A percentile compares a stretch with the other conserved stretches of the same genome.
Evolutionary conservation across 2,797 vertebrate species (phyloP).

Genomic region (Glossophaga mutica): DNA sequence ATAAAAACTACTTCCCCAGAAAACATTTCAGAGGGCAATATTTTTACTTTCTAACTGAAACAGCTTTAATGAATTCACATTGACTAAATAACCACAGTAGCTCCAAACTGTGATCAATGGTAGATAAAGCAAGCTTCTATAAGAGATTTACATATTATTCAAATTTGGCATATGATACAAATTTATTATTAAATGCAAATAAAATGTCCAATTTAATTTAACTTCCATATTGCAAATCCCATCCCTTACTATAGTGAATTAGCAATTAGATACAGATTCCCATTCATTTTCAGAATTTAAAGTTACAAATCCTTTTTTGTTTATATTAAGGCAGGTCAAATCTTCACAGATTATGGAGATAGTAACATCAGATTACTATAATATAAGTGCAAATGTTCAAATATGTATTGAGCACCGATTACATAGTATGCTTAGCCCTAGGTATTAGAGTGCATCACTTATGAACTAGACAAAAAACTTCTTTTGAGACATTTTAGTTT

Average conservation of each 20-base stretch:
- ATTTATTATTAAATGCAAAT: not conserved
- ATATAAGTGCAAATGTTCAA: not conserved
- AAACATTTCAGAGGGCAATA: conserved; percentile 12
- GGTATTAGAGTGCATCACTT: not conserved
- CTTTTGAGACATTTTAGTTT: not conserved
- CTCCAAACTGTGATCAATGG: not conserved
- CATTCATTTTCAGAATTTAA: not conserved
- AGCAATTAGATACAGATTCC: not conserved
- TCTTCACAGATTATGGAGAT: not conserved
- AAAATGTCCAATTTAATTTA: conserved; percentile 23
- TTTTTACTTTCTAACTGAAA: conserved; percentile 23
- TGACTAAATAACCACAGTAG: not conserved
- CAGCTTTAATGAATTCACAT: conserved; percentile 21
- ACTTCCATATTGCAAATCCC: not conserved
- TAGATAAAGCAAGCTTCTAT: not conserved
- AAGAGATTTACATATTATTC: conserved; percentile 16
- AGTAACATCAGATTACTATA: not conserved
- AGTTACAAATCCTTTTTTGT: not conserved
- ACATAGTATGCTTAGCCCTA: not conserved
- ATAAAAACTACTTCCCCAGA: not conserved
- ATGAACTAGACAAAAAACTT: not conserved
- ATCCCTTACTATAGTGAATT: not conserved
- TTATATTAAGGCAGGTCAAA: not conserved
- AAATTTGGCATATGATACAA: conserved; percentile 30
- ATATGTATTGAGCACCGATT: not conserved